Evolutionary conservation across 2,113 vertebrate genomes (phyloP), one percentile per base, ranked within the genome.

Genomic region (Sisor rabdophorus): DNA sequence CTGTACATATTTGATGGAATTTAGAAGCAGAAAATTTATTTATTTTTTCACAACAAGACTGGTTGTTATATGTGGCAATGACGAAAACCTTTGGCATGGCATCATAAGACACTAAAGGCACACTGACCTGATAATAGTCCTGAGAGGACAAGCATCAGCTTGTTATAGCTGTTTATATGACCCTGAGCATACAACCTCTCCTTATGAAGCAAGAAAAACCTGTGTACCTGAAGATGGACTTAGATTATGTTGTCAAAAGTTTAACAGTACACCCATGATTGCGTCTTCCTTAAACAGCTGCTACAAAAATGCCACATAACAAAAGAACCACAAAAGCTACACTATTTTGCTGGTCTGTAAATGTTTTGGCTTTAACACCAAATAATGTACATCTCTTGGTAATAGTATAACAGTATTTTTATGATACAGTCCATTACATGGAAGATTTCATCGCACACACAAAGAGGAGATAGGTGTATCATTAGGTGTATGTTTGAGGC

Each of bases 81-180:
- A 73, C 75, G 79, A 85, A 86, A 87, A 87, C 87, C 87, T 79
- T 88, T 85, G 83, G 89, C 85, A 71, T 59, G 65, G 82, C 84
- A 84, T 79, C 75, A 79, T 78, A 81, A 86, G 85, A 84, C 71
- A 6, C 77, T 84, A 87, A 91, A 80, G 75, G 56, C 16, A 67
- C 74, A 53, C 55, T 59, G 65, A 68, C 59, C 28, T 58, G 75
- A 82, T 79, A 78, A 67, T 13, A 56, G 30, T 32, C 32, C 52
- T 56, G 20, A 30, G 58, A 65, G 8, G 28, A 71, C 20, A 13
- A 2, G 17, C 71, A 63, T 54, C 65, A 59, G 28, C 67, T 75
- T 44, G n/a, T 76, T 75, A 71, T 28, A 69, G 16, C 63, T 52
- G 50, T 71, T 40, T n/a, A 65, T 22, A 28, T 65, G 56, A 75